A percentile compares a stretch with the other conserved stretches of the same genome.
These are phyloP conservation scores for Drosophila heteroneura DNA, from an alignment of 2,888 invertebrate species.

Conservation along the genomic window DNA sequence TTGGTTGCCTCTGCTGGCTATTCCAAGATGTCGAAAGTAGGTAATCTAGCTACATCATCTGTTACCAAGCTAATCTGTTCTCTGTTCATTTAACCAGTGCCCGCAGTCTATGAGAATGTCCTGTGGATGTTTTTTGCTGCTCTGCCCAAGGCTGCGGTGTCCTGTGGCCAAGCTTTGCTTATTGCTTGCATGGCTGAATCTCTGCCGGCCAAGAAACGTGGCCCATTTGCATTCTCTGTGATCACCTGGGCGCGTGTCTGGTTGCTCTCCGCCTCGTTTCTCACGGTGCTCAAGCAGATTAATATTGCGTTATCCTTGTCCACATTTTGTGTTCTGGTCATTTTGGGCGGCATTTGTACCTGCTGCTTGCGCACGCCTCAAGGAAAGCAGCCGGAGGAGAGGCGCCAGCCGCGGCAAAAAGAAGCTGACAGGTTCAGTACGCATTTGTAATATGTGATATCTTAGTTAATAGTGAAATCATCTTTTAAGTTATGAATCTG, in stretches of 20 bases:
- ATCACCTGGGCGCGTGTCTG: conserved; percentile 84
- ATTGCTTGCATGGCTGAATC: conserved; percentile 83
- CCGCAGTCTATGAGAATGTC: conserved; percentile 74
- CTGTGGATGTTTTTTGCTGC: conserved; percentile 84
- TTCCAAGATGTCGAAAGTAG: conserved; percentile 76
- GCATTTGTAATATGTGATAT: conserved; percentile 42
- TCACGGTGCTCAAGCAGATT: conserved; percentile 81
- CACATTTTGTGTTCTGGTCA: conserved; percentile 78
- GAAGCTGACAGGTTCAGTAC: conserved; percentile 32
- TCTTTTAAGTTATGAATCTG: background rate
- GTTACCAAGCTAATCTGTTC: conserved; percentile 7
- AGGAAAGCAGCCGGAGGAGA: background rate
- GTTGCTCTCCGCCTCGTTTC: conserved; percentile 84
- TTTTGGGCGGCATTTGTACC: conserved; percentile 83
- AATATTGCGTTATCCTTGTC: conserved; percentile 82
- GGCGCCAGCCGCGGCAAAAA: conserved; percentile 6
- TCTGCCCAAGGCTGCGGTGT: conserved; percentile 84
- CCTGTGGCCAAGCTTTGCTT: conserved; percentile 84
- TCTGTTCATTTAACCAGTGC: conserved; percentile 61
- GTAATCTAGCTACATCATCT: conserved; percentile 13
- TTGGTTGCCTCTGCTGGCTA: conserved; percentile 84
- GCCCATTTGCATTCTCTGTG: conserved; percentile 82
- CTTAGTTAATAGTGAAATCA: background rate
- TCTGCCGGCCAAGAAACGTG: conserved; percentile 80
- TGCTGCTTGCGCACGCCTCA: conserved; percentile 66